These are phyloP conservation scores for Pegoplata infirma DNA, from an alignment of 2,888 invertebrate species.

Conservation along the genomic window DNA sequence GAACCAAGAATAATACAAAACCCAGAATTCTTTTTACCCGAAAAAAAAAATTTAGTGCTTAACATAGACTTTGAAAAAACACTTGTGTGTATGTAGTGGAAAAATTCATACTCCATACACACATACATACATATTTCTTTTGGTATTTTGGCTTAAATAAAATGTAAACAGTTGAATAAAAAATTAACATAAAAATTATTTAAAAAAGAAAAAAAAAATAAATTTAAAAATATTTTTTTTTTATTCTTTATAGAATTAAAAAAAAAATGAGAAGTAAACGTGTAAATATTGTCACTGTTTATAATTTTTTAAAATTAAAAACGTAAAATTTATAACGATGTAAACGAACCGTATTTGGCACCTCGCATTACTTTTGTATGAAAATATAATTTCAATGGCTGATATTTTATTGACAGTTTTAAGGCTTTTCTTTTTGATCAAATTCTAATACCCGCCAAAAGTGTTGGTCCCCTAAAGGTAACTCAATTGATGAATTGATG, in stretches of 20 bases:
- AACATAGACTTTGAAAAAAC: constrained; percentile 56
- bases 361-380: no score
- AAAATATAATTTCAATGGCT: no score
- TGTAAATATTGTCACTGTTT: constrained; percentile 45
- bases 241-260: neutral
- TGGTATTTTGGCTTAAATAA: constrained; percentile 24
- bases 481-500: no score
- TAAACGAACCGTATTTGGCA: constrained; percentile 15
- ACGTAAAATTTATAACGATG: constrained; percentile 49
- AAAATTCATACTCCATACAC: neutral
- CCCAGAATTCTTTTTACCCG: constrained; percentile 5
- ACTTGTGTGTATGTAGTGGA: constrained; percentile 4
- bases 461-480: no score
- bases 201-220: constrained; percentile 21
- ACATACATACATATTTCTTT: neutral
- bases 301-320: constrained; percentile 54
- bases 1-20: neutral
- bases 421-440: no score
- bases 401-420: no score
- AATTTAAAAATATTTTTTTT: constrained; percentile 7
- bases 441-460: no score
- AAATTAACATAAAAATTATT: constrained; percentile 57
- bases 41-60: constrained; percentile 33
- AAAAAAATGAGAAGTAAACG: neutral
- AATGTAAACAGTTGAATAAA: constrained; percentile 32